Base-by-base conservation (phyloP, 1,140 invertebrate species). In the Zaprionus tsacasi region DNA sequence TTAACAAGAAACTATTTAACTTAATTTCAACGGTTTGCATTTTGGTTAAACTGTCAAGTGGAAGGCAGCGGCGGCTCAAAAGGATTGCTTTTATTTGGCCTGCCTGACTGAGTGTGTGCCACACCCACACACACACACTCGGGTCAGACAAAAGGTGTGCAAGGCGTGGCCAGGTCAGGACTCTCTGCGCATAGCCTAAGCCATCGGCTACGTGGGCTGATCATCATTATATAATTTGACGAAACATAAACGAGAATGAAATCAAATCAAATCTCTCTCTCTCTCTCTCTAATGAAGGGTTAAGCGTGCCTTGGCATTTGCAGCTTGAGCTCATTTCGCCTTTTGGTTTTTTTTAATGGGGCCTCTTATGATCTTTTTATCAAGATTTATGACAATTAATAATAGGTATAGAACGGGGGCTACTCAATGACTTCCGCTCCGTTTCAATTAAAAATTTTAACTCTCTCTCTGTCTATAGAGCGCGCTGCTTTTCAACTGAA, bases 341-440 rank as follows among this genome's bases (percentile, higher is more conserved):
- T 45, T 15, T 4, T n/a, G n/a, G 33, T 13, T 40, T 38, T 59
- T 55, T 77, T 35, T 35, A 52, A 69, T 61, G 54, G 55, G 33
- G 12, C 38, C 61, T 40, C 36, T 79, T 70, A 58, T 78, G 70
- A 81, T 87, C 74, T 79, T 82, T 76, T 78, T 89, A 91, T 79
- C 78, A 90, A 90, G 90, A 91, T 91, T 91, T 91, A 91, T 91
- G 89, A 75, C 89, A 91, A 90, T 83, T 91, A 91, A 91, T 91
- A 91, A 91, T 83, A 90, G 90, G 85, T 89, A 81, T 91, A 59
- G 38, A 66, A 40, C 67, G 35, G 8, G 8, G 54, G 43, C 38
- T 69, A 55, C 63, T 72, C 57, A 56, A 61, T 75, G 69, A 91
- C 80, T 91, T 91, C 90, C 89, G 90, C 71, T 87, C 78, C 81